Conservation (phyloP, 2,888 invertebrate species). For the Caenorhabditis sulstoni region DNA sequence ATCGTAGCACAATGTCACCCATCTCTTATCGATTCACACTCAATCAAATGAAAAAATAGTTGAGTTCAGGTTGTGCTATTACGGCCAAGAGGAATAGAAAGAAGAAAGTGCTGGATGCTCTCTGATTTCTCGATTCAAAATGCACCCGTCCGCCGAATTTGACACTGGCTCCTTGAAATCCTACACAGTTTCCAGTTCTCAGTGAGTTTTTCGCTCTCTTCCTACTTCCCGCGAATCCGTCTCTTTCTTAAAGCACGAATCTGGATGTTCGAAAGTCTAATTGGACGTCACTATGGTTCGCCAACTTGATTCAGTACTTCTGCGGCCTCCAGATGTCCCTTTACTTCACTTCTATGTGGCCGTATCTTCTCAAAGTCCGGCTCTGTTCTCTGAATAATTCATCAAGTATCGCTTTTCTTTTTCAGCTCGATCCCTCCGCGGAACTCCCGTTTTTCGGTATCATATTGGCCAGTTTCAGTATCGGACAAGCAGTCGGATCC, state of each 20-base stretch:
- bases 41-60: slow-evolving; percentile 25
- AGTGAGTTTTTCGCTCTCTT: slow-evolving; percentile 4
- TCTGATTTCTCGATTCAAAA: background rate
- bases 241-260: slow-evolving; percentile 26
- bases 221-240: background rate
- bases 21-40: slow-evolving; percentile 20
- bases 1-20: slow-evolving; percentile 27
- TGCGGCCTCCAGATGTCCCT: slow-evolving; percentile 66
- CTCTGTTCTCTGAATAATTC: background rate
- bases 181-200: slow-evolving; percentile 46
- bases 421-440: slow-evolving; percentile 63
- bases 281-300: slow-evolving; percentile 67
- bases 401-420: background rate
- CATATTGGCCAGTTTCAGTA: slow-evolving; percentile 64
- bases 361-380: slow-evolving; percentile 60
- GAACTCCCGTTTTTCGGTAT: slow-evolving; percentile 66
- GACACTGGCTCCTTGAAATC: slow-evolving; percentile 43
- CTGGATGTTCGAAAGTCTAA: slow-evolving; percentile 54
- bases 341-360: slow-evolving; percentile 72
- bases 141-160: slow-evolving; percentile 40
- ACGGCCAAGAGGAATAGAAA: background rate
- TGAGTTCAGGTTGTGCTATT: slow-evolving; percentile 41
- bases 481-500: slow-evolving; percentile 66
- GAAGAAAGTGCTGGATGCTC: slow-evolving; percentile 7
- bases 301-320: slow-evolving; percentile 60